These are phyloP conservation scores for Dendrolimus kikuchii DNA, from an alignment of 1,140 invertebrate genomes.

Conservation along the genomic window DNA sequence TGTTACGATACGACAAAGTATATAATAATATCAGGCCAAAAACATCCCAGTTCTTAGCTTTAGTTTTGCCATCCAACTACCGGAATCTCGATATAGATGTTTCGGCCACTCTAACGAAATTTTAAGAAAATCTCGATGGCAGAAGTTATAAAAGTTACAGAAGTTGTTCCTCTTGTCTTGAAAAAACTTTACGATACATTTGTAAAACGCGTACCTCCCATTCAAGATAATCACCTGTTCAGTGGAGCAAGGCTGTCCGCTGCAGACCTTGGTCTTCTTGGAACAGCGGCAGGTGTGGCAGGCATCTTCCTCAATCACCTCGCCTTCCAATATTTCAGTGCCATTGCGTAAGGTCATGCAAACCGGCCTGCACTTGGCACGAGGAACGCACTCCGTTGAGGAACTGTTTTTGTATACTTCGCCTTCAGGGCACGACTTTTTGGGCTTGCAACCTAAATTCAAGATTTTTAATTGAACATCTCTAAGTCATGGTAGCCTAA, in stretches of 20 bases:
- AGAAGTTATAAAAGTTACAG: no score
- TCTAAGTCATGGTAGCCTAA: no score
- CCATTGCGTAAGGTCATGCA: conserved; percentile 79
- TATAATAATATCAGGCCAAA: no score
- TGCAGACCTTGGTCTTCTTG: conserved; percentile 78
- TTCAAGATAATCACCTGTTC: conserved; percentile 22
- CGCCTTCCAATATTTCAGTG: conserved; percentile 82
- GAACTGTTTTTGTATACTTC: conserved; percentile 81
- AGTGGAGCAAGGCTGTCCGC: conserved; percentile 77
- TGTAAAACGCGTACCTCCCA: no score
- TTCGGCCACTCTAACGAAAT: no score
- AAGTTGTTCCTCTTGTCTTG: no score
- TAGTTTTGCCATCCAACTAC: no score
- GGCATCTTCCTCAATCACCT: conserved; percentile 80
- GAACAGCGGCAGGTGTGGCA: conserved; percentile 87
- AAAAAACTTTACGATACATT: no score
- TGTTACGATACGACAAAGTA: no score
- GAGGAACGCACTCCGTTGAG: conserved; percentile 81
- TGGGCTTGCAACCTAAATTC: conserved; percentile 76
- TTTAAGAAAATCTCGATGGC: no score
- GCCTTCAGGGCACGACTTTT: conserved; percentile 81
- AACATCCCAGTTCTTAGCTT: no score
- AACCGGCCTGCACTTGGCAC: conserved; percentile 78
- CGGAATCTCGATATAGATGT: no score
- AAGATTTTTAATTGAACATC: conserved; percentile 9